Percentiles rank a stretch among this genome's conserved stretches.
Evolutionary conservation across 2,888 invertebrate species (phyloP).

Genomic region (Agrenia bidenticulata): DNA sequence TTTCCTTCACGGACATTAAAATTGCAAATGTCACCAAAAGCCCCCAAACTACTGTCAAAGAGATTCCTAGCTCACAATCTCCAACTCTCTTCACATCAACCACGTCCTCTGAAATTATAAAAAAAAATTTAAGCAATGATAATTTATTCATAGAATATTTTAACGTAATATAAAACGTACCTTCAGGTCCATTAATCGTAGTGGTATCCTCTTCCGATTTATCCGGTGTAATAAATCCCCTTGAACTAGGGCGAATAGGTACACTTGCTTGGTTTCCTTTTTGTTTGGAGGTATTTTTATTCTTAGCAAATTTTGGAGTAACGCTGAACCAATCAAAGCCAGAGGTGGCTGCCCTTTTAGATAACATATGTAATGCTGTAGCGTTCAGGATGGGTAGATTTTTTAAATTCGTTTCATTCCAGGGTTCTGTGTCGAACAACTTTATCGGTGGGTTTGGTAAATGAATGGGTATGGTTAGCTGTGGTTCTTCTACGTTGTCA

Average conservation of each 20-base stretch:
- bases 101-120: too few species aligned
- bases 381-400: not conserved
- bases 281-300: too few species aligned
- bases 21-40: constrained; percentile 46
- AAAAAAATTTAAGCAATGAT: too few species aligned
- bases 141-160: too few species aligned
- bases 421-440: too few species aligned
- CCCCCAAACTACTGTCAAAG: constrained; percentile 43
- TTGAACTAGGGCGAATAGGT: too few species aligned
- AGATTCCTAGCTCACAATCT: constrained; percentile 6
- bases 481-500: not conserved
- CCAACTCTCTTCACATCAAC: not conserved
- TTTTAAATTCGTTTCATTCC: too few species aligned
- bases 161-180: too few species aligned
- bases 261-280: too few species aligned
- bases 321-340: constrained; percentile 40
- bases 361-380: not conserved
- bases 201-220: constrained; percentile 3
- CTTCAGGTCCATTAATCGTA: not conserved
- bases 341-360: not conserved
- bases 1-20: constrained; percentile 64
- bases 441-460: not conserved
- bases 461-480: not conserved
- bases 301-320: not conserved
- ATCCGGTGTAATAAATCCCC: not conserved